phyloP scores from a whole-genome alignment of 1,140 invertebrate species.

The Drosophila seguyi region DNA sequence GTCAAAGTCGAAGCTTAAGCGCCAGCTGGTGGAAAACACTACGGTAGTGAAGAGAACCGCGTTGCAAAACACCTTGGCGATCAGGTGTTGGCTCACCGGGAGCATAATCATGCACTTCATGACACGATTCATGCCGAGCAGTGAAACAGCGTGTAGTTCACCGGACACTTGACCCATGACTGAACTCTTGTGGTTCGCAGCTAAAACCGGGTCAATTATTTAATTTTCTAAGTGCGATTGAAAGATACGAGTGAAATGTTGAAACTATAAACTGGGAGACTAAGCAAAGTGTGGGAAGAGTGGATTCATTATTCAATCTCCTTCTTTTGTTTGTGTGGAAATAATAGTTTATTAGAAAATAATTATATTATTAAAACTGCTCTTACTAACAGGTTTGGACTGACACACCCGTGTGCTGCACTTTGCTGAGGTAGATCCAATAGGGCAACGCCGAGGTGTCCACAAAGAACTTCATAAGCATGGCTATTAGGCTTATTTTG shows the following conservation, averaged over 20 bases:
- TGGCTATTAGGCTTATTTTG: conserved; percentile 29
- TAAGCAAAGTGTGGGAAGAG: background rate
- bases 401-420: background rate
- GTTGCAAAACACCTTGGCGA: conserved; percentile 37
- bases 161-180: conserved; percentile 56
- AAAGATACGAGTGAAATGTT: background rate
- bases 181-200: background rate
- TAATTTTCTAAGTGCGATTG: conserved; percentile 40
- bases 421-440: conserved; percentile 48
- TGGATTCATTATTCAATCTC: background rate
- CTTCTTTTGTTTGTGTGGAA: background rate
- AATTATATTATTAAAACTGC: background rate
- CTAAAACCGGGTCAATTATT: background rate
- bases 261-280: background rate
- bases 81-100: conserved; percentile 11
- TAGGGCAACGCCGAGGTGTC: conserved; percentile 49
- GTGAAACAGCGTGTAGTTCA: conserved; percentile 44
- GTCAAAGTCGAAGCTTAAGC: conserved; percentile 53
- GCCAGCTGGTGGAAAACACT: background rate
- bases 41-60: background rate
- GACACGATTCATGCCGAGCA: conserved; percentile 40
- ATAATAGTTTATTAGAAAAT: background rate
- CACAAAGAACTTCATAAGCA: conserved; percentile 53
- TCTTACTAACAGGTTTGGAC: conserved; percentile 29
- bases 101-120: conserved; percentile 48